Conservation (phyloP, 1,140 invertebrate genomes). For the Druon quercuslanigerum region DNA sequence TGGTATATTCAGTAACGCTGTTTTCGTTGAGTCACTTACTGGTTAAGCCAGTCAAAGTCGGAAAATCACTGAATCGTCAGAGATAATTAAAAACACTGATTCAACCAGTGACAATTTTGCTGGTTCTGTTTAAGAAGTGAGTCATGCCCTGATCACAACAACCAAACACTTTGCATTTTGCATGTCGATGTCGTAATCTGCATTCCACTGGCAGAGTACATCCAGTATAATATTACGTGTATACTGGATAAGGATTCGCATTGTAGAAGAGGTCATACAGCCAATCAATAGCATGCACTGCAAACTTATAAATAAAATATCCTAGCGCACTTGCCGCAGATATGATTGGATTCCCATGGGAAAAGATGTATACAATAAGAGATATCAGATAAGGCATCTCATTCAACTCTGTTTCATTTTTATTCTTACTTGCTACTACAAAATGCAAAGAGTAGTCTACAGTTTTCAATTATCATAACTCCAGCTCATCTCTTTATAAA, state of each 20-base stretch:
- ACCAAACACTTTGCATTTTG: neutral
- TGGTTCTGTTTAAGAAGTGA: neutral
- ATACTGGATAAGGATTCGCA: constrained; percentile 34
- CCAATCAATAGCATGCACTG: constrained; percentile 46
- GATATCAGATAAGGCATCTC: constrained; percentile 36
- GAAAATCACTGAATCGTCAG: too few species aligned
- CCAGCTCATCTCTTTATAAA: neutral
- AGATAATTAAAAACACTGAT: too few species aligned
- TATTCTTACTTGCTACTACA: constrained; percentile 31
- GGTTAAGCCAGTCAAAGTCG: too few species aligned
- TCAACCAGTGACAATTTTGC: neutral
- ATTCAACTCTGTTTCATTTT: constrained; percentile 41
- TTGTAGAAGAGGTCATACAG: constrained; percentile 35
- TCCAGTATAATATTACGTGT: neutral
- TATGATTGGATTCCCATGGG: constrained; percentile 41
- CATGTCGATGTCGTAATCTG: constrained; percentile 4
- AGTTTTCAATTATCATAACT: constrained; percentile 10
- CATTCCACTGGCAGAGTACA: neutral
- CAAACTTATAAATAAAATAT: constrained; percentile 53
- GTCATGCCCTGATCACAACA: neutral
- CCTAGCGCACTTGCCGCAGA: constrained; percentile 32
- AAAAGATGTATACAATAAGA: constrained; percentile 22
- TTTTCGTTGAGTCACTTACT: too few species aligned
- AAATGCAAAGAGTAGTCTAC: neutral
- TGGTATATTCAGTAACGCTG: too few species aligned